A percentile compares a stretch with the other conserved stretches of the same genome.
Conservation (phyloP, 1,140 invertebrate species). For the Neodiprion lecontei region DNA sequence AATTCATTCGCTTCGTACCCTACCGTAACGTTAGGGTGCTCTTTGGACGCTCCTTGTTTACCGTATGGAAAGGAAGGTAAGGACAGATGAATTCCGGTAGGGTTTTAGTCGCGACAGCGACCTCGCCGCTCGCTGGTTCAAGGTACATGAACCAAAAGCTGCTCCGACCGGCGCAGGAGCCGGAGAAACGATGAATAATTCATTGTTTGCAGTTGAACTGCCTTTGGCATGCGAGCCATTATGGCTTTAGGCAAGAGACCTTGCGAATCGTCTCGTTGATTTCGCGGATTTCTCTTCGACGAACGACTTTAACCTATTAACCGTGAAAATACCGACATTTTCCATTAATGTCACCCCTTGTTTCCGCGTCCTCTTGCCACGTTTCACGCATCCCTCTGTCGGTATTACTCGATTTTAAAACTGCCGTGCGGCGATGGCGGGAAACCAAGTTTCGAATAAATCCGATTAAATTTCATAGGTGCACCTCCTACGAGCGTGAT, state of each 20-base stretch:
- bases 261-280: constrained; percentile 13
- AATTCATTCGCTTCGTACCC: constrained; percentile 4
- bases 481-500: too few relatives aligned
- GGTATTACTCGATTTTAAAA: too few relatives aligned
- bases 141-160: constrained; percentile 5
- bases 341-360: not conserved
- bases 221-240: constrained; percentile 22
- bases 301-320: not conserved
- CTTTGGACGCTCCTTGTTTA: not conserved
- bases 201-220: constrained; percentile 24
- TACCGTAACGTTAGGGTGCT: not conserved
- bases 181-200: constrained; percentile 22
- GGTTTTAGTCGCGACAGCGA: not conserved
- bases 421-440: too few relatives aligned
- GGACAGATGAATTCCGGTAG: too few relatives aligned
- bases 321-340: not conserved
- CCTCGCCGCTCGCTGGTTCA: not conserved
- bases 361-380: too few relatives aligned
- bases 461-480: too few relatives aligned
- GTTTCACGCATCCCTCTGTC: too few relatives aligned
- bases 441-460: too few relatives aligned
- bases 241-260: constrained; percentile 19
- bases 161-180: not conserved
- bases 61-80: too few relatives aligned
- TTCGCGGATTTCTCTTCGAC: constrained; percentile 16